These are phyloP conservation scores for Lasioglossum morio DNA, from an alignment of 2,888 invertebrate species.

Conservation along the genomic window DNA sequence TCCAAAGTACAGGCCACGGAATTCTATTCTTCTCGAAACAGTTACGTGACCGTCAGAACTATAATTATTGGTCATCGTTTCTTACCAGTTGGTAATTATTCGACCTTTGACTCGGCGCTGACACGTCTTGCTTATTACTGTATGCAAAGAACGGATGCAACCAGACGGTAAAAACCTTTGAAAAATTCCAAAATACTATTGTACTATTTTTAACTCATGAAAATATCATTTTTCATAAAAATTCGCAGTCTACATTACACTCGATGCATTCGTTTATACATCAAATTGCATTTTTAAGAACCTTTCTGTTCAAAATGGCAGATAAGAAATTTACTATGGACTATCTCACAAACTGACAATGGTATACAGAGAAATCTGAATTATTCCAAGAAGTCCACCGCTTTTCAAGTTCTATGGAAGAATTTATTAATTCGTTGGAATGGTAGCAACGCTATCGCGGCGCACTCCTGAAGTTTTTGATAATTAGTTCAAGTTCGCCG, in stretches of 20 bases:
- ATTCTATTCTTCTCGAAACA: slow-evolving; percentile 49
- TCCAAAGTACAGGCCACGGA: slow-evolving; percentile 22
- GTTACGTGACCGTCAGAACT: slow-evolving; percentile 27
- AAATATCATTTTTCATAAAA: too few species aligned
- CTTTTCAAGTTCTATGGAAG: slow-evolving; percentile 23
- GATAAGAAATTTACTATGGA: neutral
- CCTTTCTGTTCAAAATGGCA: neutral
- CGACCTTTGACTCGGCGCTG: neutral
- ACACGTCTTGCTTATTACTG: neutral
- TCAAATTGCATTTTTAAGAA: neutral
- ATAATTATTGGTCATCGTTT: slow-evolving; percentile 40
- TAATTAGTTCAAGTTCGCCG: slow-evolving; percentile 47
- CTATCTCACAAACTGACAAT: neutral
- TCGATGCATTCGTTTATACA: too few species aligned
- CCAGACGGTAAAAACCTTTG: too few species aligned
- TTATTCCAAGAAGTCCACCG: neutral
- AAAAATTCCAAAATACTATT: too few species aligned
- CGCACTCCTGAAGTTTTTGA: slow-evolving; percentile 43
- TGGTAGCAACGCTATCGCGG: slow-evolving; percentile 21
- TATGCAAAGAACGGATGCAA: neutral
- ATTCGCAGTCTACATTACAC: too few species aligned
- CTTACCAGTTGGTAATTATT: neutral
- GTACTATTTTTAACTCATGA: too few species aligned
- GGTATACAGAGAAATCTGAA: slow-evolving; percentile 1
- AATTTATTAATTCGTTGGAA: slow-evolving; percentile 46